Percentiles rank a stretch among this genome's conserved stretches.
Evolutionary conservation across 2,888 invertebrate species (phyloP).

Genomic region (Vanessa cardui): DNA sequence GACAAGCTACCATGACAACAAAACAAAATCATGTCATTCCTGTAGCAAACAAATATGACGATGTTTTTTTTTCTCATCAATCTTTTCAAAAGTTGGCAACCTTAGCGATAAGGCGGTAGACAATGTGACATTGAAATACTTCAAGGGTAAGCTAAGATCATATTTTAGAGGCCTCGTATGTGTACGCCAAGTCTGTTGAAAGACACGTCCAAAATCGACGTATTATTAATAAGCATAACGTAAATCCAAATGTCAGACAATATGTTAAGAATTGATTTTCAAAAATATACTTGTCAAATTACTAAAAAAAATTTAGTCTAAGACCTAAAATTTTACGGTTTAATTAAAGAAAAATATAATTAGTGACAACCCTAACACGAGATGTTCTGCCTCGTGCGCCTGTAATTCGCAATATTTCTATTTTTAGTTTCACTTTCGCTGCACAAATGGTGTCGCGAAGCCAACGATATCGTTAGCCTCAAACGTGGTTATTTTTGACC

Average conservation of each 20-base stretch:
- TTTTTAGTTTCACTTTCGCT: constrained; percentile 26
- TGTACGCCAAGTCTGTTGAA: neutral
- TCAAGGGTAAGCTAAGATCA: constrained; percentile 2
- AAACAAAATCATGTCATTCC: too few species aligned
- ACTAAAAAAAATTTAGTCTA: too few species aligned
- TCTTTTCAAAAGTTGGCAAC: neutral
- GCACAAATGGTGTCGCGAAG: constrained; percentile 5
- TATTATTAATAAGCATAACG: too few species aligned
- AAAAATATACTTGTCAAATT: too few species aligned
- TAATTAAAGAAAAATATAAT: neutral
- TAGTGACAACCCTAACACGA: neutral
- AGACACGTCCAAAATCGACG: too few species aligned
- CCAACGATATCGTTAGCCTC: constrained; percentile 7
- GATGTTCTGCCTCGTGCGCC: neutral
- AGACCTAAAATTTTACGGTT: neutral
- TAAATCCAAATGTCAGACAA: too few species aligned
- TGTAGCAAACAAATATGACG: too few species aligned
- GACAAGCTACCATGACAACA: too few species aligned
- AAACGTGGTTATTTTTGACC: constrained; percentile 20
- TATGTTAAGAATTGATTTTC: too few species aligned
- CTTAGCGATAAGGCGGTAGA: neutral
- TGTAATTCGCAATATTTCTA: constrained; percentile 11
- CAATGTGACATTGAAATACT: constrained; percentile 18
- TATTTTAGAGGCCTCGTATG: neutral
- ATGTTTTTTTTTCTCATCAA: neutral